Conservation (phyloP, 2,888 invertebrate genomes). For the Pantelozetes paolii region DNA sequence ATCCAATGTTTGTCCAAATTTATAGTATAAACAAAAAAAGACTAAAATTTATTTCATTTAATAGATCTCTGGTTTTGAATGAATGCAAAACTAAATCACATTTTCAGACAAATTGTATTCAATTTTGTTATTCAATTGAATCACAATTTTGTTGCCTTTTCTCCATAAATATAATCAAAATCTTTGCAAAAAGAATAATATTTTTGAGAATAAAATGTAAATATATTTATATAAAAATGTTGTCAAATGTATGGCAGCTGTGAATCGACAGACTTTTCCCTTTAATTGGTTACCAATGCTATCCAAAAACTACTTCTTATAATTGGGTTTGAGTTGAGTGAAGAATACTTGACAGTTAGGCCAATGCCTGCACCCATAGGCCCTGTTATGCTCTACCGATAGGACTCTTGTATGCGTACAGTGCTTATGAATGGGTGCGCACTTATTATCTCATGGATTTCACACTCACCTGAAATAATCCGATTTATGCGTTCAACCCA, state of each 20-base stretch:
- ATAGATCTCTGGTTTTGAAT: no score
- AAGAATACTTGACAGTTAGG: constrained; percentile 16
- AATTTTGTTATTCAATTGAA: no score
- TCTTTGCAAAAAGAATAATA: no score
- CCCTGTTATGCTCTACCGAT: no score
- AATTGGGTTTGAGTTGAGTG: not conserved
- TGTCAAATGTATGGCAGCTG: not conserved
- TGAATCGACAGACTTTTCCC: not conserved
- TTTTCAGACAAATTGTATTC: no score
- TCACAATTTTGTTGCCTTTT: no score
- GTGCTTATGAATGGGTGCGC: constrained; percentile 15
- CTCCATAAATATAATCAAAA: no score
- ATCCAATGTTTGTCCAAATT: not conserved
- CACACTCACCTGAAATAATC: constrained; percentile 36
- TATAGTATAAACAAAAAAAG: no score
- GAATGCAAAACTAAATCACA: no score
- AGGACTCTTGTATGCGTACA: no score
- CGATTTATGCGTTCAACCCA: constrained; percentile 34
- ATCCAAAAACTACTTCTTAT: not conserved
- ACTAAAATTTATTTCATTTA: no score
- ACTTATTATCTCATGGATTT: constrained; percentile 27
- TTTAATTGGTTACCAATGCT: not conserved
- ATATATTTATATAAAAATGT: not conserved
- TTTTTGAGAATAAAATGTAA: no score
- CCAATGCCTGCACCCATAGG: not conserved